Base-by-base conservation (phyloP, 2,797 vertebrate species). In the Sebastes taczanowskii region DNA sequence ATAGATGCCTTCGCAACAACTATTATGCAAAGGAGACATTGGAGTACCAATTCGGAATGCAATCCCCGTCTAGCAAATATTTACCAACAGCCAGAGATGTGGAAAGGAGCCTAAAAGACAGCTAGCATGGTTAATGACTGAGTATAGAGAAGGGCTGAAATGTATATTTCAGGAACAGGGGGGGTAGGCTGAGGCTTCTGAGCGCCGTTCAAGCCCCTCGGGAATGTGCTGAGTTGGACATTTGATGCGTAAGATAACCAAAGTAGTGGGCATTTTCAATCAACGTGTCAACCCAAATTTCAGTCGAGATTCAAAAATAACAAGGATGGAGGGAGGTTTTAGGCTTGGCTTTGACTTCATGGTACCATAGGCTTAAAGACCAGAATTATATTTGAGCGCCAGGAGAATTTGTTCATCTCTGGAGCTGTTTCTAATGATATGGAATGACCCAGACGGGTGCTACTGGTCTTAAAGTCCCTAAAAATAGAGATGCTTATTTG, bases 401-500 rank as follows among this genome's bases (percentile, higher is more conserved):
- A 86, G 82, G 67, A 87, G 85, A 86, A 85, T 89, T 85, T 88
- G 87, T 91, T 87, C 83, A 88, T 90, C 82, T 82, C 71, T 88
- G 81, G 73, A 90, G 80, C 80, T 85, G 78, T 88, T 88, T 90
- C 88, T 91, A 90, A 89, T 91, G 85, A 91, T 89, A 93, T 91
- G 82, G 85, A 91, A 61, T 87, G 89, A 92, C 76, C 87, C 77
- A 90, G 74, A 81, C 78, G 72, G 78, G 73, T 87, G 74, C 86
- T 85, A 69, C 84, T 84, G 80, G 55, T 89, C 77, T 89, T 87
- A 90, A 86, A 89, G 66, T 74, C 35, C 55, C 84, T 87, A 82
- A 90, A 91, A 88, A 88, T 85, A 92, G 70, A 89, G 78, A 89
- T 78, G 81, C 79, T 89, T 92, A 88, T 94, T 92, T 93, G 83